Evolutionary conservation across 2,797 vertebrate genomes (phyloP).

Genomic region (Fringilla coelebs): DNA sequence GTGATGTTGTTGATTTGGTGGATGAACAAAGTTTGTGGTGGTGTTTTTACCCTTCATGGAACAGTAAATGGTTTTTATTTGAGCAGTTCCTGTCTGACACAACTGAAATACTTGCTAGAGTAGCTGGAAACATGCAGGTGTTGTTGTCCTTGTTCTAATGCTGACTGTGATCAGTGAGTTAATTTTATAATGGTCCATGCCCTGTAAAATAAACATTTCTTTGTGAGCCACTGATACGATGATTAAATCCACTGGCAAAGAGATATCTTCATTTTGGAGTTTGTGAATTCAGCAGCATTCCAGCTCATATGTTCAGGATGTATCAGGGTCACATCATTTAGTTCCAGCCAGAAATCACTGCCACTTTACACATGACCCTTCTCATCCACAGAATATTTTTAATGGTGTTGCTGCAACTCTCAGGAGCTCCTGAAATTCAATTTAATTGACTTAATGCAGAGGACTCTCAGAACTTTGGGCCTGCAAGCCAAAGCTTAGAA

Average conservation of each 20-base stretch:
- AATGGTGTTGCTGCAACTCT: background rate
- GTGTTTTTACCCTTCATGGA: background rate
- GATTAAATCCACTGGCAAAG: background rate
- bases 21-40: background rate
- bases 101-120: background rate
- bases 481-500: background rate
- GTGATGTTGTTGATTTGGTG: background rate
- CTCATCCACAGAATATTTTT: background rate
- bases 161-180: background rate
- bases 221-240: background rate
- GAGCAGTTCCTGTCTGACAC: background rate
- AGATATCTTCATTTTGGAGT: background rate
- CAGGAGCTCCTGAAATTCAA: background rate
- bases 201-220: background rate
- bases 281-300: rapidly evolving
- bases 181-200: background rate
- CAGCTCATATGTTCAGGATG: background rate
- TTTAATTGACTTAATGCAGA: background rate
- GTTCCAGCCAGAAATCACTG: background rate
- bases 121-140: background rate
- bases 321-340: background rate
- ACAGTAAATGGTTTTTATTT: background rate
- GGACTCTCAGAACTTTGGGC: background rate
- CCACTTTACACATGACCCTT: background rate
- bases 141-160: background rate